These are phyloP conservation scores for Gonioctena quinquepunctata DNA, from an alignment of 1,140 invertebrate species.

Conservation along the genomic window DNA sequence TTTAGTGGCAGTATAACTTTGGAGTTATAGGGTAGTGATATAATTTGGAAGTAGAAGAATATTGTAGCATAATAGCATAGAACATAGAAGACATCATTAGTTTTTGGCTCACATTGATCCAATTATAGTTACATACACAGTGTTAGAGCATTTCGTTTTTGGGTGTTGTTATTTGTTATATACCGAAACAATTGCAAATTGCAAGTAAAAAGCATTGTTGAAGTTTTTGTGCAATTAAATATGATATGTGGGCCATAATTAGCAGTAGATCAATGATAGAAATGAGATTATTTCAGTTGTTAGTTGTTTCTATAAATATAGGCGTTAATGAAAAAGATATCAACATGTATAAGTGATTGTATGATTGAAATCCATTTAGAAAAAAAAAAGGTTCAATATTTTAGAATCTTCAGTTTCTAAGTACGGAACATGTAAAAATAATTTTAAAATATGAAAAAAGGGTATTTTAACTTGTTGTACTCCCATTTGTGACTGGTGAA, in stretches of 20 bases:
- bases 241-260: slow-evolving; percentile 6
- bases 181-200: slow-evolving; percentile 1
- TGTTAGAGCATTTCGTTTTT: slow-evolving; percentile 5
- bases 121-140: not conserved
- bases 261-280: not conserved
- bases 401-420: not conserved
- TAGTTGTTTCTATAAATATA: too few relatives aligned
- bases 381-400: not conserved
- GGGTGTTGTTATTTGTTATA: slow-evolving; percentile 11
- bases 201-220: slow-evolving; percentile 13
- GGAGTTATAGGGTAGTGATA: too few relatives aligned
- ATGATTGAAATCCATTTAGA: not conserved
- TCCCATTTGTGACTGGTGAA: too few relatives aligned
- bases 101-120: slow-evolving; percentile 7
- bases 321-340: too few relatives aligned
- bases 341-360: not conserved
- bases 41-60: too few relatives aligned
- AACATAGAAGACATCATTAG: not conserved
- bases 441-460: too few relatives aligned
- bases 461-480: too few relatives aligned
- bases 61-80: not conserved
- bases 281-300: not conserved
- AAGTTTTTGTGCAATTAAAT: slow-evolving; percentile 12
- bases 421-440: not conserved
- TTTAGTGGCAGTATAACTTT: too few relatives aligned